phyloP scores from a whole-genome alignment of 2,888 invertebrate genomes.

The Uloborus plumipes region DNA sequence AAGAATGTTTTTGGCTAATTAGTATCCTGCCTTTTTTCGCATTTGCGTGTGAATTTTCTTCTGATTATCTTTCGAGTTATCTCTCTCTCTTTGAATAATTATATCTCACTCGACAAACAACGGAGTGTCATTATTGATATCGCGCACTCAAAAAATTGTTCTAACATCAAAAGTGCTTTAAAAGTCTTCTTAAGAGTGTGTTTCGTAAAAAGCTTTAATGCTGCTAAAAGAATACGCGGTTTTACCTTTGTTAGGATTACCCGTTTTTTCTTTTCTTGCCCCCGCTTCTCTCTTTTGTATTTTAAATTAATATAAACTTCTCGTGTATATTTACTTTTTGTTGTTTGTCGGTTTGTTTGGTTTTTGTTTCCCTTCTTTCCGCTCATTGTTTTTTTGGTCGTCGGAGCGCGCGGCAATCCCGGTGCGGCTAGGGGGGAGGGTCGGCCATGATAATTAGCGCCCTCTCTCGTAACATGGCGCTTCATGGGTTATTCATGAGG shows the following conservation, averaged over 20 bases:
- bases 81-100: constrained; percentile 62
- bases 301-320: constrained; percentile 65
- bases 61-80: constrained; percentile 63
- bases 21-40: constrained; percentile 39
- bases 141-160: constrained; percentile 27
- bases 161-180: constrained; percentile 63
- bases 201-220: constrained; percentile 53
- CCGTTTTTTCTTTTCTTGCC: constrained; percentile 27
- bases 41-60: constrained; percentile 60
- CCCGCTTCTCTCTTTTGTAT: constrained; percentile 55
- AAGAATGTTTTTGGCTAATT: constrained; percentile 49
- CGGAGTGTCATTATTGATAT: constrained; percentile 63
- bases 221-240: constrained; percentile 53
- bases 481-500: constrained; percentile 61
- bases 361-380: constrained; percentile 38
- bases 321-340: constrained; percentile 62
- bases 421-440: constrained; percentile 1
- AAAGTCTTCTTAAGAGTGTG: constrained; percentile 58
- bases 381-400: constrained; percentile 6
- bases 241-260: constrained; percentile 64
- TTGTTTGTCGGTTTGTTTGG: constrained; percentile 61
- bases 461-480: constrained; percentile 52
- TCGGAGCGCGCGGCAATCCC: constrained; percentile 4
- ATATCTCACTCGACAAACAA: constrained; percentile 58
- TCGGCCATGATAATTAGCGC: constrained; percentile 61